Percentiles rank a stretch among this genome's conserved stretches.
phyloP scores from a whole-genome alignment of 2,113 vertebrate genomes.

The Merops nubicus region DNA sequence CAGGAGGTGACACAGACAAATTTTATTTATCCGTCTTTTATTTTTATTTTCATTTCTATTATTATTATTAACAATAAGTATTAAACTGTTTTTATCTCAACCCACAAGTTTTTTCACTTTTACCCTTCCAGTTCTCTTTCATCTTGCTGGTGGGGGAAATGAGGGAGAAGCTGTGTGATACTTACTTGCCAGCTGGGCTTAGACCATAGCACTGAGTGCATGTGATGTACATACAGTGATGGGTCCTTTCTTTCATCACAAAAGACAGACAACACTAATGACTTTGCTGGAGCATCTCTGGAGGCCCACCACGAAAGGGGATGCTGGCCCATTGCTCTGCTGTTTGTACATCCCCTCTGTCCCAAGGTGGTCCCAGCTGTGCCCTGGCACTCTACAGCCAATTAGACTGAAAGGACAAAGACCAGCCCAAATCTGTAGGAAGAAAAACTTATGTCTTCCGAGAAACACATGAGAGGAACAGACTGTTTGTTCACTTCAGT shows the following conservation, averaged over 20 bases:
- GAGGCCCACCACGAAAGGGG: rapidly evolving
- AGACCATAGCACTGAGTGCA: rapidly evolving
- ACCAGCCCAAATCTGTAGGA: not conserved
- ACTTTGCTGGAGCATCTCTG: not conserved
- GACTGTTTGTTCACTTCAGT: not conserved
- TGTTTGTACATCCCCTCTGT: not conserved
- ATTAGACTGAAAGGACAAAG: not conserved
- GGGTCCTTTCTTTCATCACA: not conserved
- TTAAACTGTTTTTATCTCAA: not conserved
- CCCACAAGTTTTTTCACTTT: too few species aligned
- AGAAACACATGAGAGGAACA: conserved; percentile 27
- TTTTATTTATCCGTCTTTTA: not conserved
- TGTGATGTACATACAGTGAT: not conserved
- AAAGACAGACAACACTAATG: not conserved
- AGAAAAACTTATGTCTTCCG: not conserved
- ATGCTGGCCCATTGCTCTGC: not conserved
- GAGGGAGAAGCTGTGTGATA: not conserved
- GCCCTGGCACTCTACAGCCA: not conserved
- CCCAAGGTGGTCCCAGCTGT: rapidly evolving
- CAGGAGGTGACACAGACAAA: too few species aligned
- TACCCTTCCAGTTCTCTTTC: not conserved
- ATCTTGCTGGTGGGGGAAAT: not conserved
- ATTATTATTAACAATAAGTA: not conserved
- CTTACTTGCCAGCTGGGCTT: not conserved
- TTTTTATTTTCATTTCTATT: not conserved